phyloP scores from a whole-genome alignment of 1,140 invertebrate species.

The Eurosta solidaginis region DNA sequence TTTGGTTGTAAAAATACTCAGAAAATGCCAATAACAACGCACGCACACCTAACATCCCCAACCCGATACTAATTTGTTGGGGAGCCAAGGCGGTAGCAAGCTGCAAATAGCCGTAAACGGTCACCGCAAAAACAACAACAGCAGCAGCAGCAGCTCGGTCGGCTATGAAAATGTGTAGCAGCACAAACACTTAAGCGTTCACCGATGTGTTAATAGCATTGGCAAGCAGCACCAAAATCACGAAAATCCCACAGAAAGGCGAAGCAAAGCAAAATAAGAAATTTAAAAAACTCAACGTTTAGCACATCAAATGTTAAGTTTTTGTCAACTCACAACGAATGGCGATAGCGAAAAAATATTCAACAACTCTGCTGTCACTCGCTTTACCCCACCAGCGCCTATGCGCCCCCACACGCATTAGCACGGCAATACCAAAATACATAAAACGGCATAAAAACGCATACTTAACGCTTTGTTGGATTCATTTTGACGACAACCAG shows the following conservation, averaged over 20 bases:
- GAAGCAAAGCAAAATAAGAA: background rate
- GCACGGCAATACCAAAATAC: background rate
- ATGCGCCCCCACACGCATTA: background rate
- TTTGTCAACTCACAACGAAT: conserved; percentile 11
- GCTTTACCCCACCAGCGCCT: background rate
- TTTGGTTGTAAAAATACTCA: background rate
- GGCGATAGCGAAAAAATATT: background rate
- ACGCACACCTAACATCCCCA: background rate
- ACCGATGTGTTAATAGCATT: too few species aligned
- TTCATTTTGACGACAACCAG: background rate
- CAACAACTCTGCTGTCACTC: background rate
- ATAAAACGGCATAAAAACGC: background rate
- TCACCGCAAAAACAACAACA: background rate
- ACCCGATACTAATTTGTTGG: conserved; percentile 3
- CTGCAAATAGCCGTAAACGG: too few species aligned
- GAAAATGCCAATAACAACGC: background rate
- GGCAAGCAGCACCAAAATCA: background rate
- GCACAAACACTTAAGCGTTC: background rate
- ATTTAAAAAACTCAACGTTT: background rate
- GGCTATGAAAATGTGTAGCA: background rate
- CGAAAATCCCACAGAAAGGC: background rate
- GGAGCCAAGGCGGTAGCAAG: background rate
- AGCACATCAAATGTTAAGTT: conserved; percentile 9
- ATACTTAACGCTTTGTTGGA: background rate
- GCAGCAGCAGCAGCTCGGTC: background rate